Base-by-base conservation (phyloP, 2,888 invertebrate species). In the Tenthredo scrophulariae region DNA sequence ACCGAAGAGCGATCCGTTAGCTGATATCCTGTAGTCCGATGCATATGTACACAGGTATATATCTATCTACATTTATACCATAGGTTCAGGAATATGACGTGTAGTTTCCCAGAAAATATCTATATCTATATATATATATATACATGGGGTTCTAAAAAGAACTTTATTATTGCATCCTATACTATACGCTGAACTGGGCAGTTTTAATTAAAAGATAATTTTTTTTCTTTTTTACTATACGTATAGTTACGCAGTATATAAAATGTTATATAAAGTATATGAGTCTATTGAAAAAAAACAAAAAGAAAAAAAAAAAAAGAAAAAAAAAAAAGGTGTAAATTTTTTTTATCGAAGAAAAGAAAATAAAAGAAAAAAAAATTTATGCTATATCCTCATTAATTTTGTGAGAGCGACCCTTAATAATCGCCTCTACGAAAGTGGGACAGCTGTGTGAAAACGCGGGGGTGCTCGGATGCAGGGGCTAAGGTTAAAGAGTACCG, bases 1-100 rank as follows among this genome's bases (percentile, higher is more conserved):
- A 15, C 50, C 33, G 33, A 50, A 77, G 77, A 77, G 54, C 50
- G 77, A 77, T 77, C 77, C 77, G 77, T 77, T 77, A 77, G n/a
- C 77, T 40, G 77, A 77, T 77, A 77, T 50, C 26, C 9, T 33
- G 50, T 29, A 46, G 43, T 13, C 54, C 50, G 50, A 29, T 77
- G 54, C 74, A 26, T 33, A 7, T n/a, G n/a, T 33, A 67, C 5
- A 67, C 5, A 29, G 10, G 13, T 29, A 29, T 13, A 13, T 15
- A n/a, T n/a, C 15, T 33, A 33, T 26, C 0, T 67, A 33, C 13
- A 37, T 37, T 37, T 37, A 7, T 37, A 70, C 1, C 70, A n/a
- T 33, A 70, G 18, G 15, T 37, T 4, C n/a, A 54, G n/a, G 10
- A 9, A 72, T 33, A 9, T 37, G 33, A 54, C 54, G n/a, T 54